Evolutionary conservation across 1,140 invertebrate genomes (phyloP).

Genomic region (Drosophila auraria): DNA sequence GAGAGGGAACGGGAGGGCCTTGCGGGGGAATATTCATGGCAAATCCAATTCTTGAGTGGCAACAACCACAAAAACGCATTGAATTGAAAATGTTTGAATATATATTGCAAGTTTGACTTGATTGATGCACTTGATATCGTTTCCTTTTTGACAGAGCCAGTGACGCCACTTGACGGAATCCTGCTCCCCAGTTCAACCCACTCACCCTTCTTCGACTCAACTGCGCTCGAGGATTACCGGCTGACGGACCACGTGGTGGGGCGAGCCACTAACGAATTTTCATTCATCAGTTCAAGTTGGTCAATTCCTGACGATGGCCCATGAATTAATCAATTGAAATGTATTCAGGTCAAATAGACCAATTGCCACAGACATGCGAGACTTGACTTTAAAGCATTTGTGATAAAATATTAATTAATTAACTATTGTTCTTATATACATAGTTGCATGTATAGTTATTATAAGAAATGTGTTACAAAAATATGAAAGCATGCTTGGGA

Average conservation of each 20-base stretch:
- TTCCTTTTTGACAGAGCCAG: constrained; percentile 67
- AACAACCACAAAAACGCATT: constrained; percentile 82
- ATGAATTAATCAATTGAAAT: constrained; percentile 15
- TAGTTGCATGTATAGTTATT: too few relatives aligned
- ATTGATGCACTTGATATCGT: constrained; percentile 80
- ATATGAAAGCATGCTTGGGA: too few relatives aligned
- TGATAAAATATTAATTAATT: neutral
- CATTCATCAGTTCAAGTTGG: constrained; percentile 40
- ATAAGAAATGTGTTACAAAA: neutral
- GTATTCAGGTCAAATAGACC: neutral
- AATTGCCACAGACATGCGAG: neutral
- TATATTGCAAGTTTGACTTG: constrained; percentile 82
- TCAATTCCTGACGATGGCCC: constrained; percentile 3
- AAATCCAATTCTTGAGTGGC: constrained; percentile 70
- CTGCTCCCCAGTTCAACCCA: neutral
- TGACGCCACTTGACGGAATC: constrained; percentile 50
- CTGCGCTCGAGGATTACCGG: constrained; percentile 12
- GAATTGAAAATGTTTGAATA: constrained; percentile 83
- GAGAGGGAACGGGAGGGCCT: neutral
- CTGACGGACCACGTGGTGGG: constrained; percentile 16
- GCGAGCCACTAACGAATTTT: constrained; percentile 38
- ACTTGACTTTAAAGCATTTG: neutral
- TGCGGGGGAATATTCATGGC: constrained; percentile 72
- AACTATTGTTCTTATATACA: neutral
- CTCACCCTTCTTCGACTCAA: neutral